Conservation (phyloP, 2,888 invertebrate species). For the Osedax frankpressi region DNA sequence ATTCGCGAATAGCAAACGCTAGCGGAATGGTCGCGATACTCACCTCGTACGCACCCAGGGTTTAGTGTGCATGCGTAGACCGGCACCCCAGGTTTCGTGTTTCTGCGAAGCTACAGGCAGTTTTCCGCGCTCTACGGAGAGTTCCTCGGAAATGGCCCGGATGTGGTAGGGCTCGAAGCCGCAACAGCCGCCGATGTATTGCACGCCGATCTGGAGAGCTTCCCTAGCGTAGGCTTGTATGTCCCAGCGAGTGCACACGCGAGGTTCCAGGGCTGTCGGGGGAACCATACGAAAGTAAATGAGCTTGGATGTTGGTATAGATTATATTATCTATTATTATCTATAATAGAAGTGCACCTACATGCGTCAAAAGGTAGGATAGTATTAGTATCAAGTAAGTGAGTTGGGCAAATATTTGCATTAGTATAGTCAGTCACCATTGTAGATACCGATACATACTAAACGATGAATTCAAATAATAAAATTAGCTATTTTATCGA, state of each 20-base stretch:
- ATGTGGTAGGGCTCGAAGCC: constrained; percentile 47
- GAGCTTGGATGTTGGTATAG: no score
- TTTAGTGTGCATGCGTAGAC: constrained; percentile 46
- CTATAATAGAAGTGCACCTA: no score
- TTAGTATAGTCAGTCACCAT: no score
- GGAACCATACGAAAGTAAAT: no score
- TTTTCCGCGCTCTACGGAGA: constrained; percentile 35
- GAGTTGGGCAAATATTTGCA: no score
- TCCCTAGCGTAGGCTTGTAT: constrained; percentile 44
- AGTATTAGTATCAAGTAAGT: no score
- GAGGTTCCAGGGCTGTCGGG: constrained; percentile 40
- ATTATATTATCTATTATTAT: no score
- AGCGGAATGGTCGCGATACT: neutral
- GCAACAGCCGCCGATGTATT: constrained; percentile 47
- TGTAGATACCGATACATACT: no score
- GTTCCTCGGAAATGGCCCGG: constrained; percentile 44
- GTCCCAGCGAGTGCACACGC: constrained; percentile 45
- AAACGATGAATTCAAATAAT: no score
- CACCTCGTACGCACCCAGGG: constrained; percentile 47
- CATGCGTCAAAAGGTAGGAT: no score
- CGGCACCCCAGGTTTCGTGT: constrained; percentile 44
- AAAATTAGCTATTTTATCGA: no score
- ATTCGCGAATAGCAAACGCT: neutral
- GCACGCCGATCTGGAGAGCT: constrained; percentile 43
- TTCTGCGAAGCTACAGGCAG: constrained; percentile 38